Percentiles rank a stretch among this genome's conserved stretches.
phyloP scores from a whole-genome alignment of 2,113 vertebrate species.

The Struthio camelus region DNA sequence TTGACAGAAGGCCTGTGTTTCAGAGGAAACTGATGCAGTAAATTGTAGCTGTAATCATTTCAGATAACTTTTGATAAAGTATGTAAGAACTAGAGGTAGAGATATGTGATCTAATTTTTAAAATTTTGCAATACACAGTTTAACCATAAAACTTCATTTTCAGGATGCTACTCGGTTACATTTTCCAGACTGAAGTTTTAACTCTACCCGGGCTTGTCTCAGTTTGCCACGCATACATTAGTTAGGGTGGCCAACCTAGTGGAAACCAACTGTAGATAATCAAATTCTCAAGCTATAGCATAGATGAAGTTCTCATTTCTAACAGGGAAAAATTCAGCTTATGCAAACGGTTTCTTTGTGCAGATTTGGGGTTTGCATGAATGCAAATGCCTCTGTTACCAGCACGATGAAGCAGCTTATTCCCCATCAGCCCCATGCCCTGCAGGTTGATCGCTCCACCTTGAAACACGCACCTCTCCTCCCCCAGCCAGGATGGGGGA shows the following conservation, averaged over 20 bases:
- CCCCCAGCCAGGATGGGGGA: accelerated
- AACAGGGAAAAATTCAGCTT: not conserved
- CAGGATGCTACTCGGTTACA: not conserved
- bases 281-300: not conserved
- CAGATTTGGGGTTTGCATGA: not conserved
- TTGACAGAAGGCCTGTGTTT: not conserved
- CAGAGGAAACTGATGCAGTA: not conserved
- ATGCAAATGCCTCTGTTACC: not conserved
- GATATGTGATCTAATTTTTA: not conserved
- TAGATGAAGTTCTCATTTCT: not conserved
- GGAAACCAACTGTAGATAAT: not conserved
- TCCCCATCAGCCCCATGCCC: not conserved
- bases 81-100: not conserved
- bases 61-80: not conserved
- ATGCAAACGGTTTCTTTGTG: not conserved
- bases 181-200: not conserved
- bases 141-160: not conserved
- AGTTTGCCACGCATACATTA: not conserved
- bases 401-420: not conserved
- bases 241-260: not conserved
- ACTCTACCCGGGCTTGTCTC: not conserved
- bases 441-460: not conserved
- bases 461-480: not conserved
- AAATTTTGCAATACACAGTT: not conserved
- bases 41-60: not conserved